Percentiles rank a stretch among this genome's conserved stretches.
Evolutionary conservation across 2,888 invertebrate species (phyloP).

Genomic region (Pegoplata infirma): DNA sequence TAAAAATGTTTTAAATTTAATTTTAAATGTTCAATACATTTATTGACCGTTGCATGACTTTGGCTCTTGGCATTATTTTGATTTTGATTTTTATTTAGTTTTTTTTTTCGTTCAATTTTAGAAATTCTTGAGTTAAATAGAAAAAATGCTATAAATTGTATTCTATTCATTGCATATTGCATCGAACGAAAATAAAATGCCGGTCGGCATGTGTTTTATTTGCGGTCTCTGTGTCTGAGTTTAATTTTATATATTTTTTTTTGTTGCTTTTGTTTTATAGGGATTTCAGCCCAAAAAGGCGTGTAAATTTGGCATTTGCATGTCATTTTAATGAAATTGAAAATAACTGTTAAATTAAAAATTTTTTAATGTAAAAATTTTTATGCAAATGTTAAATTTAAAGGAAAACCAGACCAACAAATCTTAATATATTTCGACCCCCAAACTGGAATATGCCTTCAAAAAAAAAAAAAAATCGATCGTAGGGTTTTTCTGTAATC

Average conservation of each 20-base stretch:
- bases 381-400: too few species aligned
- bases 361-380: too few species aligned
- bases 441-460: too few species aligned
- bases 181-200: background rate
- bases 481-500: too few species aligned
- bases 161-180: too few species aligned
- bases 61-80: constrained; percentile 57
- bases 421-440: too few species aligned
- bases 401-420: too few species aligned
- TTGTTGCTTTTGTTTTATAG: background rate
- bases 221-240: background rate
- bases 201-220: constrained; percentile 1
- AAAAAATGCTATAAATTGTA: constrained; percentile 10
- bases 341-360: too few species aligned
- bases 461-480: too few species aligned
- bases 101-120: constrained; percentile 40
- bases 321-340: background rate
- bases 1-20: constrained; percentile 17
- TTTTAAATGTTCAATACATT: constrained; percentile 33
- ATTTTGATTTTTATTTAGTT: background rate
- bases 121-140: constrained; percentile 47
- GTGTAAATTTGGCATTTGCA: background rate
- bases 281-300: background rate
- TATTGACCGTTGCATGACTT: constrained; percentile 56
- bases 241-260: background rate